Evolutionary conservation across 2,113 vertebrate species (phyloP), one percentile per base, ranked within the genome.

Genomic region (Quiscalus mexicanus): DNA sequence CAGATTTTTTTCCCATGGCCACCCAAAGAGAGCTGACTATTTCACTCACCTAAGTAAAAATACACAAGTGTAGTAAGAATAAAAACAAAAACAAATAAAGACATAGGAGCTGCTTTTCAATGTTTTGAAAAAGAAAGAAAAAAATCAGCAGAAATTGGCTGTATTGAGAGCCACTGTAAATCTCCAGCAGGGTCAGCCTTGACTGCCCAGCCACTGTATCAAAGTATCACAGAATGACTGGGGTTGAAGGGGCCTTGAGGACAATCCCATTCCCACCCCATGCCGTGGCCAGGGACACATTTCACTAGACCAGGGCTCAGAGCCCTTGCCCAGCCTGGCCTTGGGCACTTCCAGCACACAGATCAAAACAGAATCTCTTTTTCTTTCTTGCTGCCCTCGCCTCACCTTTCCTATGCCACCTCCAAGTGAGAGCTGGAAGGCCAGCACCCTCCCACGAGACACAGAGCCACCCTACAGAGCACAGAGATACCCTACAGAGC

Each of bases 191-290:
- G 70, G 60, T 41, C 74, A 84, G 37, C 45, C 65, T 15, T 14
- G 8, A 4, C n/a, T 44, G 14, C 18, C 0, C 1, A 64, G 22
- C 30, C 30, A 31, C 68, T n/a, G 0, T 5, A 45, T 47, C n/a
- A 53, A 14, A 62, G 39, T 15, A 24, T 18, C 45, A 23, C 47
- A 55, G 47, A 41, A 15, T 7, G 16, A 5, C 0, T 19, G 12
- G 47, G 24, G 14, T 9, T 62, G 41, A 62, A 47, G 30, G n/a
- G 17, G 12, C 21, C 31, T 15, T 47, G 19, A 16, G 18, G 21
- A 41, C 7, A 3, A 41, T 5, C 14, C n/a, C 15, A 27, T 35
- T 41, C 5, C 55, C 56, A 28, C 1, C 11, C 13, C 1, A 0
- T 55, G 70, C 55, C 2, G 0, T 27, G 47, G 17, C 11, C 55